phyloP scores from a whole-genome alignment of 2,888 invertebrate species.

The Parnassius smintheus region DNA sequence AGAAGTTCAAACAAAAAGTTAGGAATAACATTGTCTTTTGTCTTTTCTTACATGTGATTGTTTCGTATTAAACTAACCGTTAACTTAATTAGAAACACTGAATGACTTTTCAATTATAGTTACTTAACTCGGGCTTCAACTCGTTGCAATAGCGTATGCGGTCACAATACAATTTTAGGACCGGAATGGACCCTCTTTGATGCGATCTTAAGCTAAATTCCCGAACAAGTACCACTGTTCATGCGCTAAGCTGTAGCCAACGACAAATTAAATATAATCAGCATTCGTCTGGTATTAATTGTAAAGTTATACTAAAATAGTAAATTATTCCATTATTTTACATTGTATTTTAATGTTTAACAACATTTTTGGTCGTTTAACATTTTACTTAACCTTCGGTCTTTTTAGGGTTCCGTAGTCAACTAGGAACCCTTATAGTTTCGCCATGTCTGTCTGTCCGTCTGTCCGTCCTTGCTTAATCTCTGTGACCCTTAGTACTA shows the following conservation, averaged over 20 bases:
- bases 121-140: slow-evolving; percentile 8
- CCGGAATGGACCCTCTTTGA: slow-evolving; percentile 15
- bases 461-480: too few relatives aligned
- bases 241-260: slow-evolving; percentile 3
- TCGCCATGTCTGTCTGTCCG: too few relatives aligned
- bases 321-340: too few relatives aligned
- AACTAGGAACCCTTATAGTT: too few relatives aligned
- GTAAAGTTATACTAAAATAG: too few relatives aligned
- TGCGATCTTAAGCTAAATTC: slow-evolving; percentile 22
- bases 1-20: slow-evolving; percentile 6
- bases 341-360: too few relatives aligned
- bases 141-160: slow-evolving; percentile 3
- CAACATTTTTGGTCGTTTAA: too few relatives aligned
- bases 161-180: slow-evolving; percentile 18
- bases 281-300: too few relatives aligned
- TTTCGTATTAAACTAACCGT: neutral
- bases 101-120: slow-evolving; percentile 9
- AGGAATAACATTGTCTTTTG: slow-evolving; percentile 2
- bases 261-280: slow-evolving; percentile 1
- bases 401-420: too few relatives aligned
- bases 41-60: neutral
- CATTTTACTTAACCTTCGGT: too few relatives aligned
- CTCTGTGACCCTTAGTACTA: too few relatives aligned
- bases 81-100: slow-evolving; percentile 11
- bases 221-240: slow-evolving; percentile 10